Conservation (phyloP, 2,797 vertebrate species). For the Lepus oiostolus region DNA sequence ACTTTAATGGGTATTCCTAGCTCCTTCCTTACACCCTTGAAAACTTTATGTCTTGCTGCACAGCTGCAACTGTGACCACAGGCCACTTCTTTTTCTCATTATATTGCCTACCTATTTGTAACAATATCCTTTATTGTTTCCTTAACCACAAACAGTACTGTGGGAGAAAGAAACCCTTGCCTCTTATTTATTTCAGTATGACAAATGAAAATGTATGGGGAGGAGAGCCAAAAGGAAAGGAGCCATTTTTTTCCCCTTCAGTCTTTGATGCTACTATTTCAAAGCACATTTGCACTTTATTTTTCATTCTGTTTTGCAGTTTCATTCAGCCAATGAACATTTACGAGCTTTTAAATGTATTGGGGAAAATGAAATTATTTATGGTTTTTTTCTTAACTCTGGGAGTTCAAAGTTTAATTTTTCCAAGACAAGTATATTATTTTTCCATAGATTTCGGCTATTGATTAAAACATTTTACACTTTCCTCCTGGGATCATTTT, state of each 20-base stretch:
- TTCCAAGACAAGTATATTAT: not conserved
- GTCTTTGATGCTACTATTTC: constrained; percentile 70
- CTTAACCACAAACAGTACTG: constrained; percentile 65
- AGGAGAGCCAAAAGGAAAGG: not conserved
- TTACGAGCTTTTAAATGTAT: not conserved
- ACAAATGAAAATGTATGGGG: constrained; percentile 43
- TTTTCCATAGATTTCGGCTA: not conserved
- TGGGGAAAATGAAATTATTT: constrained; percentile 45
- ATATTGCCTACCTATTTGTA: constrained; percentile 79
- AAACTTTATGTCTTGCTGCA: constrained; percentile 47
- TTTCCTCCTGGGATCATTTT: constrained; percentile 19
- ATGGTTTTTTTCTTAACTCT: constrained; percentile 34
- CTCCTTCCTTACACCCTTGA: constrained; percentile 63
- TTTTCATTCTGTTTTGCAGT: constrained; percentile 1
- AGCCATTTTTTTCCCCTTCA: not conserved
- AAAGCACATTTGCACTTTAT: constrained; percentile 55
- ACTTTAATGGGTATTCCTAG: constrained; percentile 64
- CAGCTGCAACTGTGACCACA: constrained; percentile 69
- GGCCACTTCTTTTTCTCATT: constrained; percentile 74
- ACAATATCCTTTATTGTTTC: constrained; percentile 82
- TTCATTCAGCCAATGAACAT: constrained; percentile 58
- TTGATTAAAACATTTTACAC: constrained; percentile 5
- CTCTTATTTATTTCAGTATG: constrained; percentile 62
- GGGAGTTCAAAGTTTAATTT: constrained; percentile 14
- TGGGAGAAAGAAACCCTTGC: constrained; percentile 49